Percentiles rank a stretch among this genome's conserved stretches.
These are phyloP conservation scores for Dasypus novemcinctus DNA, from an alignment of 2,113 vertebrate species.

Conservation along the genomic window DNA sequence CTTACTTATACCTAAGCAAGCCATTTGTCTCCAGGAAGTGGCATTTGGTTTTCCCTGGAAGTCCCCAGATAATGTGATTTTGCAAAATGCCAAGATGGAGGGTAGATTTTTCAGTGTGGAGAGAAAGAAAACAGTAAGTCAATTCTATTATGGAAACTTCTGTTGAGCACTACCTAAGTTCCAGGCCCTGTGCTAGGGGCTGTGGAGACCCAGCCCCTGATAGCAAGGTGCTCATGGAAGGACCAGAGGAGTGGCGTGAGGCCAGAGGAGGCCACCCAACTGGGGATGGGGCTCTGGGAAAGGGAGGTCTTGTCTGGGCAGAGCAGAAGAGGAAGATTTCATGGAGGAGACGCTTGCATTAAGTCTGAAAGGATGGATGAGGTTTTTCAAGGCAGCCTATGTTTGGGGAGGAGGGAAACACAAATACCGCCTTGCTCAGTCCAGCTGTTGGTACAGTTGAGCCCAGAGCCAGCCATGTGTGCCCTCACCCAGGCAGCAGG, in stretches of 20 bases:
- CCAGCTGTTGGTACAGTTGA: neutral
- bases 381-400: neutral
- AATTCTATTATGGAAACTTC: conserved; percentile 16
- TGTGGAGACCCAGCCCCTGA: neutral
- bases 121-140: conserved; percentile 44
- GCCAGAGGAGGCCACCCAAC: neutral
- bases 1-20: conserved; percentile 72
- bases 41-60: conserved; percentile 74
- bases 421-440: neutral
- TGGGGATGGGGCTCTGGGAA: neutral
- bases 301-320: neutral
- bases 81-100: conserved; percentile 63
- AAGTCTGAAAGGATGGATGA: neutral
- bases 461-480: neutral
- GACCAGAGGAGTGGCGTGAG: neutral
- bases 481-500: neutral
- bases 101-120: conserved; percentile 36
- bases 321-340: neutral
- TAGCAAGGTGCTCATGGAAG: neutral
- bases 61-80: conserved; percentile 70
- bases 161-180: neutral
- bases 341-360: neutral
- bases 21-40: conserved; percentile 75
- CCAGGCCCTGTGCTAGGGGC: neutral
- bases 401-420: no score